A percentile compares a stretch with the other conserved stretches of the same genome.
phyloP scores from a whole-genome alignment of 1,140 invertebrate species.

The Sycophila sp. region DNA sequence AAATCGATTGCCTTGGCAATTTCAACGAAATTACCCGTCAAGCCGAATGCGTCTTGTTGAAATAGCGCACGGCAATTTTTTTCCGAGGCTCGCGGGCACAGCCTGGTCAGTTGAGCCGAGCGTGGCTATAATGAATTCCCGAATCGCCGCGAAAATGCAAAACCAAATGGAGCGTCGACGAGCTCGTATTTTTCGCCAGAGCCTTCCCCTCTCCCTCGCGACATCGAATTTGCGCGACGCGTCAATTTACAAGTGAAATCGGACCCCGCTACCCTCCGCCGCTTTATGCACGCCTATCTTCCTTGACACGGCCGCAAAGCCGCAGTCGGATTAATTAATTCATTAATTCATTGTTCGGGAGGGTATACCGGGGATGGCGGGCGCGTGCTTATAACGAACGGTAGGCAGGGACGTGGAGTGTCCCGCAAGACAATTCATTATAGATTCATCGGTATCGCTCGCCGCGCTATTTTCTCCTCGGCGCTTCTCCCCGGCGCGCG shows the following conservation, averaged over 20 bases:
- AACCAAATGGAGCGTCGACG: background rate
- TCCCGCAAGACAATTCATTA: constrained; percentile 21
- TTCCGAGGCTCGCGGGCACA: too few species aligned
- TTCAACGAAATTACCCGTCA: background rate
- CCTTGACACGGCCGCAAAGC: background rate
- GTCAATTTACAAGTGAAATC: constrained; percentile 26
- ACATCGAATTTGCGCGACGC: constrained; percentile 16
- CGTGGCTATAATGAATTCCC: background rate
- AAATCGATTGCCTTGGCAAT: too few species aligned
- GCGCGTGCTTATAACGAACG: background rate
- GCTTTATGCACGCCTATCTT: background rate
- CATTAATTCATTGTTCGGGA: constrained; percentile 15
- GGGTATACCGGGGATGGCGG: background rate
- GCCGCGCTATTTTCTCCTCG: background rate
- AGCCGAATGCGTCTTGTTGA: constrained; percentile 14
- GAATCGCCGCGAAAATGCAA: background rate
- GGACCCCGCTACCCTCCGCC: background rate
- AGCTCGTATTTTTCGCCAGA: constrained; percentile 2
- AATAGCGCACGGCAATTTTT: constrained; percentile 11
- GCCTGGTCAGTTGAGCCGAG: too few species aligned
- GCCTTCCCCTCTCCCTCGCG: background rate
- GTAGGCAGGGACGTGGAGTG: background rate
- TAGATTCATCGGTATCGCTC: constrained; percentile 8
- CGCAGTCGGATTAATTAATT: constrained; percentile 11
- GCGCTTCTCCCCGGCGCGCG: background rate